These are phyloP conservation scores for Coremacera marginata DNA, from an alignment of 2,888 invertebrate genomes.

Conservation along the genomic window DNA sequence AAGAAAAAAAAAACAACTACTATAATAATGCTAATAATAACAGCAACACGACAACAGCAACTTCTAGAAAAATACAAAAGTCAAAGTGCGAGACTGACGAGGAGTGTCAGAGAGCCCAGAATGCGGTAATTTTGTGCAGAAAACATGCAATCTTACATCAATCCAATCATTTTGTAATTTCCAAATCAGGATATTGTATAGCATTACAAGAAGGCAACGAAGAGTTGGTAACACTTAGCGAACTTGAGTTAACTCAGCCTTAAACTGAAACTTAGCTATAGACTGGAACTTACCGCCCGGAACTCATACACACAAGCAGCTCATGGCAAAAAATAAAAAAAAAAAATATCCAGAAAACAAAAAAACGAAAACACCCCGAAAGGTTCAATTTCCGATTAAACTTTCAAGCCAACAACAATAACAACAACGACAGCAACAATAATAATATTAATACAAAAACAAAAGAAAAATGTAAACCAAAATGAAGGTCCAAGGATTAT, in stretches of 20 bases:
- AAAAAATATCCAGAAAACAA: constrained; percentile 40
- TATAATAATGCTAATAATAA: constrained; percentile 5
- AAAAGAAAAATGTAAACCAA: background rate
- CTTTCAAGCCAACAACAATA: constrained; percentile 45
- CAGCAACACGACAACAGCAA: background rate
- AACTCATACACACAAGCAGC: background rate
- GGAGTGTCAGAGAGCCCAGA: constrained; percentile 30
- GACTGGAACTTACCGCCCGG: background rate
- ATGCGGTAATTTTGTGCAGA: constrained; percentile 10
- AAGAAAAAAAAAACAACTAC: constrained; percentile 6
- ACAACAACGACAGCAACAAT: constrained; percentile 51
- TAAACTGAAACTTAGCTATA: background rate
- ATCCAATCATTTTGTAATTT: constrained; percentile 41
- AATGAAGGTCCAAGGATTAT: constrained; percentile 3
- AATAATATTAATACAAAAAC: constrained; percentile 24
- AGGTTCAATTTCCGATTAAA: constrained; percentile 63
- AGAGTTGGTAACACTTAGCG: constrained; percentile 18
- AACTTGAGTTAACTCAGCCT: background rate
- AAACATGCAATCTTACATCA: constrained; percentile 41
- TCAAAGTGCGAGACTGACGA: constrained; percentile 20
- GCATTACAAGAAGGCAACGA: background rate
- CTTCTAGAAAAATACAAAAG: constrained; percentile 26
- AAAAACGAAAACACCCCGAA: constrained; percentile 47
- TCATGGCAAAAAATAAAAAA: background rate
- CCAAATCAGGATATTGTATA: constrained; percentile 36